These are phyloP conservation scores for Aethina tumida DNA, from an alignment of 1,140 invertebrate species.

Conservation along the genomic window DNA sequence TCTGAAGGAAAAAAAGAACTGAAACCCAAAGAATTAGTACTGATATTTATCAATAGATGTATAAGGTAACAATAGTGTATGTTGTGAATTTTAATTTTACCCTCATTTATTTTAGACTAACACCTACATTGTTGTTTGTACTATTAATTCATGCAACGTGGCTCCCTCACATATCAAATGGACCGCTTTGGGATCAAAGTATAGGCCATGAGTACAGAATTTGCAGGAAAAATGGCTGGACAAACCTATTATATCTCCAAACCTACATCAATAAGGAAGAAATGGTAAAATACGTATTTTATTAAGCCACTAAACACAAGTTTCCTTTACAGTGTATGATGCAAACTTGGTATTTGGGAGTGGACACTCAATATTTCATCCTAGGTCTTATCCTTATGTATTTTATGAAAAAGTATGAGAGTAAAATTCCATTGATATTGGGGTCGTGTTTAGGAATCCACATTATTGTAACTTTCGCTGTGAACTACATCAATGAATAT, in stretches of 20 bases:
- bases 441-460: not conserved
- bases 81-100: constrained; percentile 1
- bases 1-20: constrained; percentile 13
- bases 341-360: constrained; percentile 6
- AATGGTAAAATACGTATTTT: too few relatives aligned
- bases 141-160: constrained; percentile 22
- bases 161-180: constrained; percentile 19
- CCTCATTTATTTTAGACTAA: constrained; percentile 20
- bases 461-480: constrained; percentile 1
- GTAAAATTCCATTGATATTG: not conserved
- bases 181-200: constrained; percentile 27
- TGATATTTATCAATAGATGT: constrained; percentile 14
- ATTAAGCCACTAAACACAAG: too few relatives aligned
- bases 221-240: constrained; percentile 35
- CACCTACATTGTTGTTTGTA: constrained; percentile 17
- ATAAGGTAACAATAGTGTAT: constrained; percentile 11
- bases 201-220: constrained; percentile 24
- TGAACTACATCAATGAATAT: constrained; percentile 5
- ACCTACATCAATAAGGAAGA: constrained; percentile 39
- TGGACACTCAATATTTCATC: constrained; percentile 10
- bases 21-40: constrained; percentile 8
- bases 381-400: constrained; percentile 1
- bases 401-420: not conserved
- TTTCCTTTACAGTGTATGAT: constrained; percentile 7
- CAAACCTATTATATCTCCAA: constrained; percentile 46